phyloP scores from a whole-genome alignment of 92 coral and sea anemone genomes.

The Heliopora coerulea region DNA sequence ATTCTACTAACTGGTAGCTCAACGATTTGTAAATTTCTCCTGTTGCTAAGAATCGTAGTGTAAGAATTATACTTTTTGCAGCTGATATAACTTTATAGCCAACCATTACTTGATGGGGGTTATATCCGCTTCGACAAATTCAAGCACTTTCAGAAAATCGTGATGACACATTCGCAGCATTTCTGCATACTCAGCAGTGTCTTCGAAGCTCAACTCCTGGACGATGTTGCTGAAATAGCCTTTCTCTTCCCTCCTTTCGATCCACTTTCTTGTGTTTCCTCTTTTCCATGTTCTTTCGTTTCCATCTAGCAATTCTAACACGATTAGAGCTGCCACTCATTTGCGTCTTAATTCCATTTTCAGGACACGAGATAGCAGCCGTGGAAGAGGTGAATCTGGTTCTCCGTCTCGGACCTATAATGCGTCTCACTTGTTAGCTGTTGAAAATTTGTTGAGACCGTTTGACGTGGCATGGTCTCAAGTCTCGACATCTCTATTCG shows the following conservation, averaged over 20 bases:
- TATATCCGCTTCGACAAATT: constrained; percentile 41
- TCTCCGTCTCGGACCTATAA: too few species aligned
- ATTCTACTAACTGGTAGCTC: constrained; percentile 42
- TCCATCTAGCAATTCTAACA: background rate
- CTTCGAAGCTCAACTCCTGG: constrained; percentile 52
- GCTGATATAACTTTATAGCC: constrained; percentile 50
- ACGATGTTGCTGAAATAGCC: constrained; percentile 54
- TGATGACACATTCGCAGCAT: constrained; percentile 55
- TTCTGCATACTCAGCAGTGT: constrained; percentile 52
- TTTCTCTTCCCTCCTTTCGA: constrained; percentile 50
- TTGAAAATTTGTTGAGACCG: too few species aligned
- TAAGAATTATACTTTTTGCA: constrained; percentile 50
- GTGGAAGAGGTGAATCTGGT: too few species aligned
- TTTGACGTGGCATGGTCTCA: too few species aligned
- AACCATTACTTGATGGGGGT: constrained; percentile 39
- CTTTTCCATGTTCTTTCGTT: constrained; percentile 13
- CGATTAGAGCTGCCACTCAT: background rate
- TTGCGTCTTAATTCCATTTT: too few species aligned
- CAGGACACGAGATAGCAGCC: too few species aligned
- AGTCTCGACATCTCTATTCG: too few species aligned
- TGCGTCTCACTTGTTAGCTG: too few species aligned
- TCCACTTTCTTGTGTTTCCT: constrained; percentile 51
- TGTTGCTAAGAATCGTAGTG: constrained; percentile 45
- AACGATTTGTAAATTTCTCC: constrained; percentile 47
- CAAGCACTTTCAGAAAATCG: constrained; percentile 38